Evolutionary conservation across 2,888 invertebrate genomes (phyloP).

Genomic region (Siphlonurus alternatus): DNA sequence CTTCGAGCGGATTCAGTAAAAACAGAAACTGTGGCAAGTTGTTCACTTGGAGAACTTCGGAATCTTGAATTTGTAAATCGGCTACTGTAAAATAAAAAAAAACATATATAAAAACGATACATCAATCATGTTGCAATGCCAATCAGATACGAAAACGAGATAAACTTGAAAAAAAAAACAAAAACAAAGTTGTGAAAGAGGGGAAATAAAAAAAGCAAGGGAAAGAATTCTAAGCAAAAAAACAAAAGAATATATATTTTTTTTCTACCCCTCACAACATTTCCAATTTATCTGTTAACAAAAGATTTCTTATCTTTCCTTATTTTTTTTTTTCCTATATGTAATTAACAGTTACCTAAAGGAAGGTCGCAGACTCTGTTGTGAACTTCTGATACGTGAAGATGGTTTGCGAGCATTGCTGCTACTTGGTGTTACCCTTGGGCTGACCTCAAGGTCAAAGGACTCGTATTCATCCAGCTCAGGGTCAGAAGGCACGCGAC

Average conservation of each 20-base stretch:
- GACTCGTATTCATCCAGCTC: background rate
- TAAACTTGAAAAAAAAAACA: background rate
- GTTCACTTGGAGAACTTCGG: constrained; percentile 30
- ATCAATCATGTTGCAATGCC: background rate
- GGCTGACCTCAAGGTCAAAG: background rate
- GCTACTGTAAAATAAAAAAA: background rate
- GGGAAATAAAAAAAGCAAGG: background rate
- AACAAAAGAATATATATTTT: no score
- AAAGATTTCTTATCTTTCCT: background rate
- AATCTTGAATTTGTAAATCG: constrained; percentile 23
- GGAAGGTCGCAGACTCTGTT: background rate
- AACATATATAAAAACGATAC: background rate
- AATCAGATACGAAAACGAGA: background rate
- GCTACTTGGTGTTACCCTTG: background rate
- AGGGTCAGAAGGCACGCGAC: background rate
- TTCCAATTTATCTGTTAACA: no score
- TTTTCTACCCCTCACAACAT: no score
- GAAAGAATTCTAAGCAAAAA: background rate
- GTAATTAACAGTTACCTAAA: background rate
- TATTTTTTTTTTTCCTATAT: background rate
- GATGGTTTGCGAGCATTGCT: background rate
- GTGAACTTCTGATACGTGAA: background rate
- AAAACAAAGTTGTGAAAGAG: background rate
- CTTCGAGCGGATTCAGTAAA: constrained; percentile 40
- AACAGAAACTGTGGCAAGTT: constrained; percentile 47